Evolutionary conservation across 2,113 vertebrate species (phyloP), one percentile per base, ranked within the genome.

Genomic region (Brachyistius frenatus): DNA sequence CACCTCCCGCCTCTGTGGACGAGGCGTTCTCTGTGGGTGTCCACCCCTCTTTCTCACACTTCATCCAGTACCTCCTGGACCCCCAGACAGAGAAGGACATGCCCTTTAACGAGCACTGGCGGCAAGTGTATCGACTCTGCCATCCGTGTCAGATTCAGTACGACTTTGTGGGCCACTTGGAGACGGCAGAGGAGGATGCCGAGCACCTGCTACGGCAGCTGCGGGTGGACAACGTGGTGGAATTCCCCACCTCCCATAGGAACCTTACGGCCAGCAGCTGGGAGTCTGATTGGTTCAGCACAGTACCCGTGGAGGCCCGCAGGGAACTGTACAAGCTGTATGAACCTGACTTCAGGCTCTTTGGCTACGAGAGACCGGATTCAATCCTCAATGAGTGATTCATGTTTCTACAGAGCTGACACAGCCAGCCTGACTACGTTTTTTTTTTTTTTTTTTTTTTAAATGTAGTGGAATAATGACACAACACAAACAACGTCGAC

Each of bases 61-160:
- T 99, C 86, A 93, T 98, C 92, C 97, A 97, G 92, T 99, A 99
- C 83, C 94, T 99, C 16, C 93, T 99, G 92, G 98, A 99, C 90
- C 95, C 97, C 0, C 94, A 90, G 92, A 99, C 98, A 0, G 98
- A 99, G 94, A 94, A 94, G 86, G 92, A 96, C 86, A 93, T 88
- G 72, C 96, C 98, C 13, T 99, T 98, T 90, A 99, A 99, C 0
- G 98, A 99, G 93, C 98, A 99, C 93, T 99, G 98, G 98, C 86
- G 95, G 67, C 98, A 99, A 89, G 92, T 97, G 16, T 96, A 99
- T 79, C 96, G 97, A 0, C 95, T 99, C 1, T 99, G 98, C 87
- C 98, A 99, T 46, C 98, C 98, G 0, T 99, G 98, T 92, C 98
- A 99, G 94, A 99, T 99, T 30, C 96, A 99, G 74, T 99, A 99